These are phyloP conservation scores for Parapristionchus giblindavisi DNA, from an alignment of 2,888 invertebrate species.

Conservation along the genomic window DNA sequence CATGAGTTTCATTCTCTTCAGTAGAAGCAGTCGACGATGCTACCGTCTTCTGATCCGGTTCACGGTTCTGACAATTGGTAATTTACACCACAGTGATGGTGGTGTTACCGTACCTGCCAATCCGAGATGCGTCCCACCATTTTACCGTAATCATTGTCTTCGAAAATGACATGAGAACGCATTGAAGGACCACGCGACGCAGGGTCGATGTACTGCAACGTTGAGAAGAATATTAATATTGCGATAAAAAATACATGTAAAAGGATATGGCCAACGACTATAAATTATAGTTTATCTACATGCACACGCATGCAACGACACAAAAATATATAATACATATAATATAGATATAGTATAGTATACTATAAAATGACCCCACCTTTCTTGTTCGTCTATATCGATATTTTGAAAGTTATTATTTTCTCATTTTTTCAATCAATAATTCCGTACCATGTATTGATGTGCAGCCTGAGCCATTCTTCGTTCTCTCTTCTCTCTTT, in stretches of 20 bases:
- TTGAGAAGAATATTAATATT: not conserved
- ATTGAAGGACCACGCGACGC: conserved; percentile 64
- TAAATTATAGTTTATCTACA: too few relatives aligned
- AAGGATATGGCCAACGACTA: too few relatives aligned
- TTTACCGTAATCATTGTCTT: conserved; percentile 43
- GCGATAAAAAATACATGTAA: too few relatives aligned
- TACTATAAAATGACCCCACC: too few relatives aligned
- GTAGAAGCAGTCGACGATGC: not conserved
- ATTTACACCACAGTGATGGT: not conserved
- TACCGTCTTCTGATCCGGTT: not conserved
- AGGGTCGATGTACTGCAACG: conserved; percentile 64
- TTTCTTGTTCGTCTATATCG: too few relatives aligned
- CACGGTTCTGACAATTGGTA: conserved; percentile 7
- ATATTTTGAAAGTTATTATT: too few relatives aligned
- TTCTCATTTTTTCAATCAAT: too few relatives aligned
- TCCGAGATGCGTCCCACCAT: conserved; percentile 41
- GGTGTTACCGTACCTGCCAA: conserved; percentile 39
- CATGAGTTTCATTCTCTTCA: conserved; percentile 22
- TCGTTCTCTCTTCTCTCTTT: conserved; percentile 3
- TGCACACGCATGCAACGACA: too few relatives aligned
- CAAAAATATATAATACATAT: too few relatives aligned
- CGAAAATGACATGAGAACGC: conserved; percentile 34
- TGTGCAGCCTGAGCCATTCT: conserved; percentile 2
- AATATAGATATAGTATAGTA: too few relatives aligned
- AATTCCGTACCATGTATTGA: conserved; percentile 29